Conservation (phyloP, 1,140 invertebrate genomes). For the Reticulitermes speratus region DNA sequence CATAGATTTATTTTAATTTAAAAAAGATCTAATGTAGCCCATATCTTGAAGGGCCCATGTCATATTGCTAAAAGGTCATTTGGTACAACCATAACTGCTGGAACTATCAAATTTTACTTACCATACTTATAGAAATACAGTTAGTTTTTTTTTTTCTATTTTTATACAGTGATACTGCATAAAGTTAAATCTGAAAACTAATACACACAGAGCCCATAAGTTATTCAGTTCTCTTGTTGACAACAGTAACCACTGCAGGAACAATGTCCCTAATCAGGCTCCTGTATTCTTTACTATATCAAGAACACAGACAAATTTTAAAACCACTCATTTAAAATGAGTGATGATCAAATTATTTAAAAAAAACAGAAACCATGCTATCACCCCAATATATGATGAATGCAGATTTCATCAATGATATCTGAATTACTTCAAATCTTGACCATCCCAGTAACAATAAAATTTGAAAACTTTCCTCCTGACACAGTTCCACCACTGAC, state of each 20-base stretch:
- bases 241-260: background rate
- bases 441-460: background rate
- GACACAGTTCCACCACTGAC: background rate
- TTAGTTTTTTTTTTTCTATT: background rate
- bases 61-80: too few relatives aligned
- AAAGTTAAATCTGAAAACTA: background rate
- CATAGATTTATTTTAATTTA: background rate
- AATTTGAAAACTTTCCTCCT: background rate
- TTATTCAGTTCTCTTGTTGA: background rate
- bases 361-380: background rate
- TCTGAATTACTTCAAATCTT: background rate
- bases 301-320: background rate
- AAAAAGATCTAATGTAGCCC: background rate
- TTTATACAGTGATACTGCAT: background rate
- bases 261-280: background rate
- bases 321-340: background rate
- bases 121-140: background rate
- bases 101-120: background rate
- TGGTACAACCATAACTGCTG: background rate
- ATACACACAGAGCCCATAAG: background rate
- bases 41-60: background rate
- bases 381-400: background rate
- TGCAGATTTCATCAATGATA: background rate
- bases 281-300: background rate
- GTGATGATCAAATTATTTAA: background rate